Percentiles rank a stretch among this genome's conserved stretches.
Conservation (phyloP, 2,113 vertebrate species). For the Charina bottae region DNA sequence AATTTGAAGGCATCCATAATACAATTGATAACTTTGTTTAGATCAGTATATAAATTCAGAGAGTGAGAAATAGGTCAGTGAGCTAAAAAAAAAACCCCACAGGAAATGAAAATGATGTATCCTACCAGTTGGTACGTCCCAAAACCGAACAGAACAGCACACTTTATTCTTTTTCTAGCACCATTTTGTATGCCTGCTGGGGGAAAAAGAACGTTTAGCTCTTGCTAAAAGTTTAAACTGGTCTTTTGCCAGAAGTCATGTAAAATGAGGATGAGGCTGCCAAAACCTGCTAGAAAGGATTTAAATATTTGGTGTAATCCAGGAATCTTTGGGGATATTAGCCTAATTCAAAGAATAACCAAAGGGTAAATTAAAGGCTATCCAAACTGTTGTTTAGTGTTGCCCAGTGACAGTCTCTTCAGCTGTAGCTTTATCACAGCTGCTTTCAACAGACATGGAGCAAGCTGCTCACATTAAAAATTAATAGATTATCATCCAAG, state of each 20-base stretch:
- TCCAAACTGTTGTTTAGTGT: not conserved
- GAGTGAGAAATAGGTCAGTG: not conserved
- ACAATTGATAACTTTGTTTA: not conserved
- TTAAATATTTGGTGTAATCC: slow-evolving; percentile 1
- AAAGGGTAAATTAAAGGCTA: not conserved
- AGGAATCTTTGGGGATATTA: not conserved
- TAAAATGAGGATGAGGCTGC: not conserved
- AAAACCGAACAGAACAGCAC: not conserved
- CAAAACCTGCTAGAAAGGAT: not conserved
- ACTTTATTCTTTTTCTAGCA: not conserved
- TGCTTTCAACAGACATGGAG: not conserved
- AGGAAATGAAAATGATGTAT: not conserved
- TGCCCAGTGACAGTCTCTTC: not conserved
- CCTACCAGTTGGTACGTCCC: not conserved
- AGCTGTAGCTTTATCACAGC: not conserved
- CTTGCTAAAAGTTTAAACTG: not conserved
- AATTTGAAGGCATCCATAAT: not conserved
- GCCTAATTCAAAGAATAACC: not conserved
- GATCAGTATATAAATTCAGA: not conserved
- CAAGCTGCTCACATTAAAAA: not conserved
- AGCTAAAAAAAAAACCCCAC: not conserved
- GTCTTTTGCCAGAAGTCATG: not conserved
- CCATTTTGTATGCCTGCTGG: not conserved
- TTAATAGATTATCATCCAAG: not conserved
- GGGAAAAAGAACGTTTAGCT: not conserved